A percentile compares a stretch with the other conserved stretches of the same genome.
These are phyloP conservation scores for Cyclargus thomasi DNA, from an alignment of 1,140 invertebrate species.

Conservation along the genomic window DNA sequence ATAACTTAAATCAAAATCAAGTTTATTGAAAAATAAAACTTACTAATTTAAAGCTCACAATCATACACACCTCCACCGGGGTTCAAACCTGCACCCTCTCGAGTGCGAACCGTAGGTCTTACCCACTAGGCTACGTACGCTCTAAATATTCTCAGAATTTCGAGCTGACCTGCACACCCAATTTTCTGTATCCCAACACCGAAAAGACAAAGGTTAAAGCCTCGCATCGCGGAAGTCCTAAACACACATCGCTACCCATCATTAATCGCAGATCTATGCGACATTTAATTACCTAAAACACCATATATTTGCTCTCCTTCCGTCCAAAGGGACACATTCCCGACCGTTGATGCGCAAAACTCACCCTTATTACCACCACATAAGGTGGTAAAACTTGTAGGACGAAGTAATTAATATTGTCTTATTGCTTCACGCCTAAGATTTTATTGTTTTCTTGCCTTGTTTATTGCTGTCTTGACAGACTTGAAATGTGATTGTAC, in stretches of 20 bases:
- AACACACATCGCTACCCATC: slow-evolving; percentile 48
- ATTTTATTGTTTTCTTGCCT: slow-evolving; percentile 62
- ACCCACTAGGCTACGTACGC: too few relatives aligned
- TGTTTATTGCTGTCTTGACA: slow-evolving; percentile 34
- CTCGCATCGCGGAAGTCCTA: slow-evolving; percentile 23
- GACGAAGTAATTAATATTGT: slow-evolving; percentile 64
- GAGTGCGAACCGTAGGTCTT: too few relatives aligned
- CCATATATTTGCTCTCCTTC: slow-evolving; percentile 71
- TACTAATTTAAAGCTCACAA: too few relatives aligned
- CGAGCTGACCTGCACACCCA: not conserved
- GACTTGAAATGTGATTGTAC: slow-evolving; percentile 2
- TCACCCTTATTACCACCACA: slow-evolving; percentile 24
- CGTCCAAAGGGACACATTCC: slow-evolving; percentile 30
- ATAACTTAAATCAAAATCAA: too few relatives aligned
- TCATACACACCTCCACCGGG: too few relatives aligned
- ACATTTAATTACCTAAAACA: slow-evolving; percentile 74
- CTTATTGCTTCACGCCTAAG: slow-evolving; percentile 72
- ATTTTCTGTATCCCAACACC: not conserved
- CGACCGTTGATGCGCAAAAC: slow-evolving; percentile 10
- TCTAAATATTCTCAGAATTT: too few relatives aligned
- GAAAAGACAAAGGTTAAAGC: not conserved
- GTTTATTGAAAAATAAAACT: too few relatives aligned
- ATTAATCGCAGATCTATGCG: slow-evolving; percentile 73
- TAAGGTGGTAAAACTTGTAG: slow-evolving; percentile 31
- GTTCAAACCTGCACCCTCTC: too few relatives aligned